Percentiles rank a stretch among this genome's conserved stretches.
phyloP scores from a whole-genome alignment of 2,113 vertebrate species.

The Guaruba guarouba region DNA sequence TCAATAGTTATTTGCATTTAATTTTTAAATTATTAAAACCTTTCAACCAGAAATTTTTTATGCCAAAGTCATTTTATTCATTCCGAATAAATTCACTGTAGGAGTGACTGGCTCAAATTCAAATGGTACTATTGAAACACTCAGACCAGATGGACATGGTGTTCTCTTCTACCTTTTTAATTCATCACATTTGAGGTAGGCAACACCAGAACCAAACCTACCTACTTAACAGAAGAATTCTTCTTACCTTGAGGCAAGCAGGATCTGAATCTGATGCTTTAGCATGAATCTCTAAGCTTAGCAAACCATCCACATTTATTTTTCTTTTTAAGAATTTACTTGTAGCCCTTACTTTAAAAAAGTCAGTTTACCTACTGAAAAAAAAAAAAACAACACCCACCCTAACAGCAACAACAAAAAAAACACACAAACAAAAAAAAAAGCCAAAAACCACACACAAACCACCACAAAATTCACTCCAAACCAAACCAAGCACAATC shows the following conservation, averaged over 20 bases:
- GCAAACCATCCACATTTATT: fast-evolving
- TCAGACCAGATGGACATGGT: background rate
- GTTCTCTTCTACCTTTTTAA: background rate
- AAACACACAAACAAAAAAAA: background rate
- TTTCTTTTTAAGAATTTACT: background rate
- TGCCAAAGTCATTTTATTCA: background rate
- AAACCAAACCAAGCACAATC: background rate
- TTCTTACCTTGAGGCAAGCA: background rate
- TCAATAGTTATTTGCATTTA: background rate
- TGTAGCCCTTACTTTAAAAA: background rate
- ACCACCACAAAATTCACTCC: background rate
- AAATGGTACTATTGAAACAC: background rate
- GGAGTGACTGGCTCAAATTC: fast-evolving
- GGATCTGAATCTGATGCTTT: fast-evolving
- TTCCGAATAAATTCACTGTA: background rate
- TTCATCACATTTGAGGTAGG: background rate
- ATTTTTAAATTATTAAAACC: background rate
- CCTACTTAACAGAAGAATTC: background rate
- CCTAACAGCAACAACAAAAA: background rate
- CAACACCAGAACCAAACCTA: background rate
- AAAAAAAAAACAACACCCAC: no score
- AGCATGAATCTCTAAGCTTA: background rate
- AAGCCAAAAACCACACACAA: background rate
- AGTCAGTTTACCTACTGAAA: fast-evolving
- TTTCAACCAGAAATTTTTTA: background rate